Percentiles rank a stretch among this genome's conserved stretches.
Conservation (phyloP, 2,797 vertebrate species). For the Pseudochirops cupreus region DNA sequence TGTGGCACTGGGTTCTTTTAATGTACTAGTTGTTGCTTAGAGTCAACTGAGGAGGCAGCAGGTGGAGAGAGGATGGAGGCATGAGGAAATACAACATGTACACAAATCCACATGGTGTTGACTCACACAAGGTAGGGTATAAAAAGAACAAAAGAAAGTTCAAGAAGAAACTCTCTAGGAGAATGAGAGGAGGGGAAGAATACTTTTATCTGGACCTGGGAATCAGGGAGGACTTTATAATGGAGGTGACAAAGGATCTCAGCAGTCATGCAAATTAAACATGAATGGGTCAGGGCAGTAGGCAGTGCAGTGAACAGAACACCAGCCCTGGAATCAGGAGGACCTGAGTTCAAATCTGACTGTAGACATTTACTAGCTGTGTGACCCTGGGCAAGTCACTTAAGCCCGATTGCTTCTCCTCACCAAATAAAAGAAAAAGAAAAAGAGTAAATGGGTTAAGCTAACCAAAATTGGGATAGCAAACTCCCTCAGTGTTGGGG, state of each 20-base stretch:
- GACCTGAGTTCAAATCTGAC: not conserved
- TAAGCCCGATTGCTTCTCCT: not conserved
- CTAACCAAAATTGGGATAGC: not conserved
- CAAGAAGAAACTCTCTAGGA: not conserved
- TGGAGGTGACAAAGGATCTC: not conserved
- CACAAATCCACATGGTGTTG: fast-evolving
- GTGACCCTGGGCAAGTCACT: not conserved
- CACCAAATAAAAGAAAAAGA: not conserved
- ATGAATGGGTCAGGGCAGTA: not conserved
- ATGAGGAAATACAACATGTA: not conserved
- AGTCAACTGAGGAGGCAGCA: too few species aligned
- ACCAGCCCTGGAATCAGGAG: not conserved
- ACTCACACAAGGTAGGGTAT: not conserved
- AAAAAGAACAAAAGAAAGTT: not conserved
- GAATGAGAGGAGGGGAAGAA: not conserved
- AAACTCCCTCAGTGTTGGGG: not conserved
- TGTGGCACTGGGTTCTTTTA: not conserved
- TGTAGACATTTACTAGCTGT: not conserved
- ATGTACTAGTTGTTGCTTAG: not conserved
- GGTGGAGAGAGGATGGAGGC: not conserved
- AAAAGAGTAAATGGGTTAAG: not conserved
- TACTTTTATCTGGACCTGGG: not conserved
- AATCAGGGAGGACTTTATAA: not conserved
- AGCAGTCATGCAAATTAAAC: not conserved
- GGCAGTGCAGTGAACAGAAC: fast-evolving